Conservation (phyloP, 2,797 vertebrate genomes). For the Nothura maculosa region DNA sequence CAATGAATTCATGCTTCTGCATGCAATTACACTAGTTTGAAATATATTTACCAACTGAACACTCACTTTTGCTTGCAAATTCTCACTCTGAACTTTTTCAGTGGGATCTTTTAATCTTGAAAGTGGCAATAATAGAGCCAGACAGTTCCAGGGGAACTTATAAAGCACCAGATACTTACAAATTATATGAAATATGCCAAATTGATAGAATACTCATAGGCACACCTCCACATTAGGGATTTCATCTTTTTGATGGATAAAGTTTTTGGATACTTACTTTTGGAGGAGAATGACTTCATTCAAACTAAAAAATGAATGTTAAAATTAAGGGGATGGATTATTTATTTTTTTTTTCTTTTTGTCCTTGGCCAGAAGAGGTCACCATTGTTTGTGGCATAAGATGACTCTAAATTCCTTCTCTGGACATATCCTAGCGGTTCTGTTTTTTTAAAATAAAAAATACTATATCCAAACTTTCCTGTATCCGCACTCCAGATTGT, state of each 20-base stretch:
- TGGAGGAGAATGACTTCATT: neutral
- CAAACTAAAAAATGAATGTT: rapidly evolving
- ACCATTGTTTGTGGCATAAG: conserved; percentile 14
- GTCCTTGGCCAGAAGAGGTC: conserved; percentile 59
- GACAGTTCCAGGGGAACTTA: neutral
- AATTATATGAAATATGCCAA: neutral
- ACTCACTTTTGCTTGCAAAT: neutral
- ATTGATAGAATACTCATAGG: neutral
- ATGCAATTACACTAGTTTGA: neutral
- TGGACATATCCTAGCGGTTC: rapidly evolving
- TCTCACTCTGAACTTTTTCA: neutral
- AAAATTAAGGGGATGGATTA: neutral
- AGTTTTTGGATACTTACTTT: neutral
- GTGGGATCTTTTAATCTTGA: neutral
- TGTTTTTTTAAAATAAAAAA: neutral
- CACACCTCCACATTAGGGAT: neutral
- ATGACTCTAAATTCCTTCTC: neutral
- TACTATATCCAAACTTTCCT: rapidly evolving
- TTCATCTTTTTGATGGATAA: neutral
- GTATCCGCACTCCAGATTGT: neutral
- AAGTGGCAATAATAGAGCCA: neutral
- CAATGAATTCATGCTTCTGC: neutral
- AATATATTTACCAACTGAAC: neutral
- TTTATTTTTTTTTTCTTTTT: neutral
- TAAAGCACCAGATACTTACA: neutral